Conservation (phyloP, 2,113 vertebrate species). For the Sinosuthora webbiana region DNA sequence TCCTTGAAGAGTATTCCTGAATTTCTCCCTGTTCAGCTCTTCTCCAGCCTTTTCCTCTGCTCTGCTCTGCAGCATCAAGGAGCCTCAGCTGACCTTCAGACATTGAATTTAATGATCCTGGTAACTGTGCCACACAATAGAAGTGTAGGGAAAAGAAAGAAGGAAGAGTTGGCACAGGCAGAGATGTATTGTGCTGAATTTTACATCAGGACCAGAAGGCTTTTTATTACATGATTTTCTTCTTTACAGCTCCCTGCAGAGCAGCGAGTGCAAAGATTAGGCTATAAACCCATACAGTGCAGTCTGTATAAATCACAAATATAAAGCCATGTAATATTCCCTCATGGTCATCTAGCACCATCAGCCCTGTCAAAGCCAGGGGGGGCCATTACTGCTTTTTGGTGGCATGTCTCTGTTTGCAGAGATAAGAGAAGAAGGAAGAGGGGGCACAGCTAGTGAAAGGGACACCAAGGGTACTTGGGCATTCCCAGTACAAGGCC, state of each 20-base stretch:
- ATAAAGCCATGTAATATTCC: not conserved
- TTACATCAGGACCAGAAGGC: not conserved
- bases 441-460: not conserved
- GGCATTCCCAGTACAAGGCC: not conserved
- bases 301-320: conserved; percentile 22
- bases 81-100: not conserved
- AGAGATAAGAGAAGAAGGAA: not conserved
- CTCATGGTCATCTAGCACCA: not conserved
- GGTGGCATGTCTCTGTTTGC: not conserved
- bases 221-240: conserved; percentile 1
- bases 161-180: not conserved
- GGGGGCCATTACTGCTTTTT: not conserved
- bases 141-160: not conserved
- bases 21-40: not conserved
- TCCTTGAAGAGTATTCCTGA: not conserved
- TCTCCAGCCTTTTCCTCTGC: not conserved
- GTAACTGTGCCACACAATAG: not conserved
- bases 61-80: not conserved
- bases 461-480: not conserved
- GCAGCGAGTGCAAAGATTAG: not conserved
- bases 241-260: conserved; percentile 21
- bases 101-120: not conserved
- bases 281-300: not conserved
- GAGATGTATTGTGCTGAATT: not conserved
- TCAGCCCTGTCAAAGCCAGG: not conserved